phyloP scores from a whole-genome alignment of 2,888 invertebrate species.

The Eutolmus rufibarbis region DNA sequence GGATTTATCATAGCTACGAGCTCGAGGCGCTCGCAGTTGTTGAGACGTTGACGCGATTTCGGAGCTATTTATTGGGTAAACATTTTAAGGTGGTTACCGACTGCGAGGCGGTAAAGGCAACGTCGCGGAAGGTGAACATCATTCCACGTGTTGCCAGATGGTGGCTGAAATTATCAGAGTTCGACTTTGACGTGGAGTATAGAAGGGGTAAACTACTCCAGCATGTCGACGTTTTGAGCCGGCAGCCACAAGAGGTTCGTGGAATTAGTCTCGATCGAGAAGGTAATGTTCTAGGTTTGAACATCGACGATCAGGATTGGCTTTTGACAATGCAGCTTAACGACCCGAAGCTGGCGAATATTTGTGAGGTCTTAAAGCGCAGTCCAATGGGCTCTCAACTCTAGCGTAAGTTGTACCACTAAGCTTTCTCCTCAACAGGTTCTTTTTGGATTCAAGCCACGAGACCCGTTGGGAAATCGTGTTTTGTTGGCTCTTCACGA shows the following conservation, averaged over 20 bases:
- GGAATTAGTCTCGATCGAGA: no score
- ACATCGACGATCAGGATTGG: no score
- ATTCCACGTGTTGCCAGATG: slow-evolving; percentile 42
- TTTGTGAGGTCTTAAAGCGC: no score
- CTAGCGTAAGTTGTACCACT: neutral
- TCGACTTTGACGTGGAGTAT: slow-evolving; percentile 35
- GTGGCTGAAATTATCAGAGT: slow-evolving; percentile 44
- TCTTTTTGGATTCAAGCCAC: neutral
- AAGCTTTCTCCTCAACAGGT: neutral
- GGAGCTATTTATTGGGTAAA: neutral
- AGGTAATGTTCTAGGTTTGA: no score
- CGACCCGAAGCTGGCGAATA: no score
- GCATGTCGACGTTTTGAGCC: slow-evolving; percentile 42
- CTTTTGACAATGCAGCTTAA: no score
- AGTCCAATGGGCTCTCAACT: neutral
- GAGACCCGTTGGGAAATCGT: no score
- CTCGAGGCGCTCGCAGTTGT: neutral
- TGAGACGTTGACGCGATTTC: neutral
- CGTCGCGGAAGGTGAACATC: slow-evolving; percentile 29
- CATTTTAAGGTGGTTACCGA: neutral
- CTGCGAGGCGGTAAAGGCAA: no score
- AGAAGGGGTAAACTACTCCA: slow-evolving; percentile 31
- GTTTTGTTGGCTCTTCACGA: neutral
- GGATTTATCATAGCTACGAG: slow-evolving; percentile 16
- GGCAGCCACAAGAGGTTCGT: neutral